Conservation (phyloP, 2,113 vertebrate species). For the human region DNA sequence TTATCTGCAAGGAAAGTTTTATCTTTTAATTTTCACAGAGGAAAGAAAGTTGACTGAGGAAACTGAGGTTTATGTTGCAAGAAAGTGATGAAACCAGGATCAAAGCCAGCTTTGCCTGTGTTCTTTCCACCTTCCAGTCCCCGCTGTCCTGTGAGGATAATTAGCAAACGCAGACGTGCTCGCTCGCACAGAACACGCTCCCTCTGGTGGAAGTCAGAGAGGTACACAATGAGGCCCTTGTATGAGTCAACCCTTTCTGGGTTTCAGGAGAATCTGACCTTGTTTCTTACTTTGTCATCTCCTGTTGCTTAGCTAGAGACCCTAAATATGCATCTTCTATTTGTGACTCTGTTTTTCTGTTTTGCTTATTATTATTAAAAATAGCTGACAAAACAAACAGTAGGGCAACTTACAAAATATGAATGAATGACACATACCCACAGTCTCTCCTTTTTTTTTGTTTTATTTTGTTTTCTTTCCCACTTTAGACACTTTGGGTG, state of each 20-base stretch:
- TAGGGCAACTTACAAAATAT: constrained; percentile 44
- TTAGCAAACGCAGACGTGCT: rapidly evolving
- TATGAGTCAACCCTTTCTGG: neutral
- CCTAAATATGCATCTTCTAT: constrained; percentile 35
- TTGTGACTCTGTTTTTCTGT: constrained; percentile 60
- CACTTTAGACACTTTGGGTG: constrained; percentile 56
- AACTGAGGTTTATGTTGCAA: neutral
- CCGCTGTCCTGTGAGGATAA: neutral
- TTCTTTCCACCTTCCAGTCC: neutral
- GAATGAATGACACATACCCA: constrained; percentile 51
- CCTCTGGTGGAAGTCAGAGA: neutral
- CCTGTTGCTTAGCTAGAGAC: neutral
- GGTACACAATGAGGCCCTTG: no score
- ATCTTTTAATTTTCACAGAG: neutral
- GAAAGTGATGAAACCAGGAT: neutral
- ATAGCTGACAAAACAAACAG: constrained; percentile 71
- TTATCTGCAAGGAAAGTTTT: neutral
- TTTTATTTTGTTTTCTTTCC: constrained; percentile 59
- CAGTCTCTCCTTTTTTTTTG: constrained; percentile 43
- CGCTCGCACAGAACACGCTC: neutral
- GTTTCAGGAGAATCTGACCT: neutral
- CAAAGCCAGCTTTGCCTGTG: neutral
- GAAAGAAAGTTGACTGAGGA: neutral
- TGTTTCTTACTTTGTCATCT: neutral
- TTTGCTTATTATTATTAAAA: constrained; percentile 72